These are phyloP conservation scores for Corella eumyota DNA, from an alignment of 23 tunicate species.

Conservation along the genomic window DNA sequence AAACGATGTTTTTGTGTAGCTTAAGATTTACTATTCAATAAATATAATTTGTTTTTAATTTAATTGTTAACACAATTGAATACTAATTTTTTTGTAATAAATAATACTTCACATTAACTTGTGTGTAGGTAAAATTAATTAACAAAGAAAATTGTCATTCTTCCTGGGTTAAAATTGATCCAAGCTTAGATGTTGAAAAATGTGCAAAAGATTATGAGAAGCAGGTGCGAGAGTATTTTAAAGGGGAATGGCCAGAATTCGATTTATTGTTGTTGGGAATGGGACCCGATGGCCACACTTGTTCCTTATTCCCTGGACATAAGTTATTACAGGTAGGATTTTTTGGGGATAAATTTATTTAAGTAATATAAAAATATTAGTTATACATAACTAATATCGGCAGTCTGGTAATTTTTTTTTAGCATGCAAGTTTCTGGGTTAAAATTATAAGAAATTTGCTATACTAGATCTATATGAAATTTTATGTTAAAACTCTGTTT, in stretches of 20 bases:
- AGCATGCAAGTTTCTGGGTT: not conserved
- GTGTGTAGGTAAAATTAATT: slow-evolving; percentile 39
- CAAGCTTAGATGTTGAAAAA: slow-evolving; percentile 37
- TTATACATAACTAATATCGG: not conserved
- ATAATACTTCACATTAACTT: slow-evolving; percentile 1
- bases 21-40: no score
- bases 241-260: slow-evolving; percentile 39
- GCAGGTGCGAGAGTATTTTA: slow-evolving; percentile 31
- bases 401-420: not conserved
- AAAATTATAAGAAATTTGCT: no score
- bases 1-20: no score
- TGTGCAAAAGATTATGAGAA: slow-evolving; percentile 84
- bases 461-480: no score
- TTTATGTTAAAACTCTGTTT: no score
- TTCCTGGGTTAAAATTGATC: slow-evolving; percentile 78
- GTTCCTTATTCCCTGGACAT: slow-evolving; percentile 88
- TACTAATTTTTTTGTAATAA: not conserved
- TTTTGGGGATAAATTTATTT: not conserved
- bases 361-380: no score
- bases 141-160: slow-evolving; percentile 27
- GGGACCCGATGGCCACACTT: slow-evolving; percentile 99
- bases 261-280: slow-evolving; percentile 78
- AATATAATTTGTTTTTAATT: not conserved
- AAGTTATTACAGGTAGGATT: slow-evolving; percentile 38
- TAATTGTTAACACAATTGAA: not conserved